Conservation (phyloP, 53 echinoderm and acorn worm genomes). For the Echinarachnius parma region DNA sequence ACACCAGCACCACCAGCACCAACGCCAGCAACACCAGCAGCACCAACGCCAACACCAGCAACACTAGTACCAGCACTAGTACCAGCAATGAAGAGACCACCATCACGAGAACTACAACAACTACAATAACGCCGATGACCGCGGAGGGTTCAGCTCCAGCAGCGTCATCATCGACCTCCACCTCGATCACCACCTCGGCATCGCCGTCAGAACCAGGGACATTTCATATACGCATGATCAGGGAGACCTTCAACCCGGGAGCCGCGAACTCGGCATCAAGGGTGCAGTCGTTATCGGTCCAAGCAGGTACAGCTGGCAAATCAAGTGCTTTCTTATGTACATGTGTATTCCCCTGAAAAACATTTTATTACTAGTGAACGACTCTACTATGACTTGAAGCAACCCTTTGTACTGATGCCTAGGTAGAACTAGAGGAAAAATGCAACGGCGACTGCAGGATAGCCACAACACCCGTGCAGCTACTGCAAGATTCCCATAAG, state of each 20-base stretch:
- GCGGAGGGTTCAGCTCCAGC: not conserved
- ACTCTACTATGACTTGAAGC: too few relatives aligned
- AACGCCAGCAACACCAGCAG: not conserved
- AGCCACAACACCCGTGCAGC: too few relatives aligned
- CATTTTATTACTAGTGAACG: too few relatives aligned
- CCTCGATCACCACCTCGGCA: conserved; percentile 1
- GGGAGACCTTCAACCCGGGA: conserved; percentile 10
- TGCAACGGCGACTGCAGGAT: too few relatives aligned
- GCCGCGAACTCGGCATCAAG: not conserved
- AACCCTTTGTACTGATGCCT: too few relatives aligned
- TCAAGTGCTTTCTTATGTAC: too few relatives aligned
- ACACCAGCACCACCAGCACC: not conserved
- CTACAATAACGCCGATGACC: not conserved
- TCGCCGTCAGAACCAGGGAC: not conserved
- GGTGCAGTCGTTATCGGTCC: too few relatives aligned
- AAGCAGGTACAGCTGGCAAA: too few relatives aligned
- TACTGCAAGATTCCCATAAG: too few relatives aligned
- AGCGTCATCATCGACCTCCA: not conserved
- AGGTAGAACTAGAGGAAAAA: too few relatives aligned
- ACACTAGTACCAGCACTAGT: not conserved
- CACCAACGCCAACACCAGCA: not conserved
- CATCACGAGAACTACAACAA: not conserved
- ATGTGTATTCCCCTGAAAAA: too few relatives aligned
- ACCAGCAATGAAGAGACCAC: not conserved
- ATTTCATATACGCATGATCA: conserved; percentile 17